Base-by-base conservation (phyloP, 2,888 invertebrate species). In the Tachina lurida region DNA sequence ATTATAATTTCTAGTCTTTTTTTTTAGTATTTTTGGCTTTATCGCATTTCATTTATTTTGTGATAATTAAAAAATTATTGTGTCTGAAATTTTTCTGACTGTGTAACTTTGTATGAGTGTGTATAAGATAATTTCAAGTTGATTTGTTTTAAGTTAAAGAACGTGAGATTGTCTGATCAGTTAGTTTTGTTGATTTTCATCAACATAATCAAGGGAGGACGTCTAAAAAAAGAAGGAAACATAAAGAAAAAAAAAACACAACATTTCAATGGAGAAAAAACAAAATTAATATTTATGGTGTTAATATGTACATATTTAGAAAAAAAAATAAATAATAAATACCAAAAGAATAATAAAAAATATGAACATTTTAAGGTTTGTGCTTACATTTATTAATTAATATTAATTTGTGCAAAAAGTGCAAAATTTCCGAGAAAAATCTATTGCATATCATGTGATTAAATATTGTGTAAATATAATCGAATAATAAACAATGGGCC, bases 161-260 rank as follows among this genome's bases (percentile, higher is more conserved):
- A 43, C 19, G 56, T 68, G 54, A 47, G 62, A 49, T 77, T 39
- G 70, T 63, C 62, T 78, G 45, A 77, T 86, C 71, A 22, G 22
- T 84, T 87, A 86, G 87, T 86, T 87, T 82, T 88, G 67, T 82
- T 79, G 78, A 83, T 65, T 77, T 88, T 89, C 90, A 84, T 88
- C 89, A 88, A 89, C 90, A 88, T 88, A 90, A 88, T 90, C 92
- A 89, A 89, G 87, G 89, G 89, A 90, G 88, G 91, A 91, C 89
- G 91, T 91, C 92, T 92, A 92, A 89, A 92, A 92, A 91, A 56
- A 87, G 83, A 88, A 88, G 86, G 65, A 83, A 73, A 81, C 68
- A 79, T 74, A 83, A 76, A 86, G 62, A 84, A 82, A n/a, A n/a
- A n/a, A n/a, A 87, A 62, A 84, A 84, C 62, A 84, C 77, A 79